Base-by-base conservation (phyloP, 2,888 invertebrate species). In the Caradrina clavipalpis region DNA sequence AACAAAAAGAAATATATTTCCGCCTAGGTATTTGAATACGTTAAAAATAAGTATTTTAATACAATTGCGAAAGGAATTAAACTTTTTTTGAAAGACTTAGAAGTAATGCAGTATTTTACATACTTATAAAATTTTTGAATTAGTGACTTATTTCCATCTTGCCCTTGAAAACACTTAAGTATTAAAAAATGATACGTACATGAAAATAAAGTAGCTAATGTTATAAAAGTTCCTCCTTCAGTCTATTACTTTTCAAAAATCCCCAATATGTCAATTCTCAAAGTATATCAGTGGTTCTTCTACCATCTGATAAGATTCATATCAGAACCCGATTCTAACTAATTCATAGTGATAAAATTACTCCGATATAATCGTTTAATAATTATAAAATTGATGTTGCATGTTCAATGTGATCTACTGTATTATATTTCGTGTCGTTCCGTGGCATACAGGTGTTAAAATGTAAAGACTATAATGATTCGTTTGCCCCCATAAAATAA, bases 1-100 rank as follows among this genome's bases (percentile, higher is more conserved):
- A 80, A 81, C 76, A 68, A 73, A 73, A 59, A 62, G 78, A 75
- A 75, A 66, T 51, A 76, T 73, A 78, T 77, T 79, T 82, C 82
- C 81, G 78, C 82, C 82, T 82, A 72, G 69, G 68, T 76, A 72
- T 71, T 78, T 75, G 51, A 63, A 82, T 76, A 71, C 72, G 22
- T 60, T 58, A 66, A 64, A 65, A 61, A 58, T 66, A 75, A 73
- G 60, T 83, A 73, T 69, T 81, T 58, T 82, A 69, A 68, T 61
- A 69, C 59, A 58, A 67, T 81, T 67, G 69, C 73, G 55, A 85
- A 80, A 72, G 55, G 76, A 69, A 83, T 67, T 63, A 66, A 53
- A 65, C 2, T 4, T 59, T 58, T 71, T 71, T 69, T 35, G 47
- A 55, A 51, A 68, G 22, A 60, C 22, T 53, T 81, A 69, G 42